Conservation (phyloP, 2,888 invertebrate species). For the Tiphia femorata region DNA sequence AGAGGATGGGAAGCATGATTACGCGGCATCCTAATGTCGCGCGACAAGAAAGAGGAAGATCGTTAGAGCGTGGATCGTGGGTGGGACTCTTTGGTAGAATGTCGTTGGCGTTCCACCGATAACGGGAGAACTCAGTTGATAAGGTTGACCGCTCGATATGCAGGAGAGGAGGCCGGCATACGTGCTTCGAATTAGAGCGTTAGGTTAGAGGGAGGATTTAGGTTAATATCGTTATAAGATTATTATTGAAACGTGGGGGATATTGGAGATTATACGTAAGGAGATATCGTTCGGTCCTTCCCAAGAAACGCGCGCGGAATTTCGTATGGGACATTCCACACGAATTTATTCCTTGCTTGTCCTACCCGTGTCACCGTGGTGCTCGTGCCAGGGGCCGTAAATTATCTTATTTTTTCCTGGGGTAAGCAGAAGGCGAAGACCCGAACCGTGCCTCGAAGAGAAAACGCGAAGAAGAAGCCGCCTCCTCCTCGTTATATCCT, state of each 20-base stretch:
- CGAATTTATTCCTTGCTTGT: too few relatives aligned
- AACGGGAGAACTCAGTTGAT: constrained; percentile 11
- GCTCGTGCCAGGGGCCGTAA: too few relatives aligned
- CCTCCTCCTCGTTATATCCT: too few relatives aligned
- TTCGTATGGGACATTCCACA: too few relatives aligned
- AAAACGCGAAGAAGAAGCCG: too few relatives aligned
- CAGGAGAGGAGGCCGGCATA: too few relatives aligned
- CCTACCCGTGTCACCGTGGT: too few relatives aligned
- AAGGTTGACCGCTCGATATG: constrained; percentile 17
- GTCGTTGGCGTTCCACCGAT: not conserved
- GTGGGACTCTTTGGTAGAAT: not conserved
- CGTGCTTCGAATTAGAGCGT: constrained; percentile 17
- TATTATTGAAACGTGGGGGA: constrained; percentile 13
- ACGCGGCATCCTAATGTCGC: constrained; percentile 4
- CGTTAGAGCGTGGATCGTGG: constrained; percentile 3
- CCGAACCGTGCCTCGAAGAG: too few relatives aligned
- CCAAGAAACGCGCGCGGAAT: too few relatives aligned
- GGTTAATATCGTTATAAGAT: not conserved
- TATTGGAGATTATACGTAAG: constrained; percentile 1
- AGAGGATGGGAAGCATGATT: constrained; percentile 6
- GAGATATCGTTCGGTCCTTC: too few relatives aligned
- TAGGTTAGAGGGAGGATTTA: not conserved
- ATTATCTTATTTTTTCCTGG: too few relatives aligned
- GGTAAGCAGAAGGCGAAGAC: too few relatives aligned
- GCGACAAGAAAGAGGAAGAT: constrained; percentile 16